Evolutionary conservation across 1,140 invertebrate species (phyloP).

Genomic region (Yoshiicerus persimilis): DNA sequence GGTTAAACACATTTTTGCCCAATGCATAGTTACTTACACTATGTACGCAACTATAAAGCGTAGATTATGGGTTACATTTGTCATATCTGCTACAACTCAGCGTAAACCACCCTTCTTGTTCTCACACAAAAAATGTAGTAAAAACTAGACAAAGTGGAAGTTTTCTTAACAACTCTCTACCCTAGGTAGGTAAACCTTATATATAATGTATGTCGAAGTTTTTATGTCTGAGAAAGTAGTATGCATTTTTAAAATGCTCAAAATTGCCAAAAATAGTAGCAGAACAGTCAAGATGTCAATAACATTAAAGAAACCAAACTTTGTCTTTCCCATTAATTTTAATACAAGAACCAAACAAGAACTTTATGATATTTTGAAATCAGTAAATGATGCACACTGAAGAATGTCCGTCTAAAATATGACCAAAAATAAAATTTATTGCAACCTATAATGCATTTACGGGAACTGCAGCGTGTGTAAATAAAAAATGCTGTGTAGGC

Average conservation of each 20-base stretch:
- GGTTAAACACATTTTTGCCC: neutral
- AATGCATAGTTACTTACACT: neutral
- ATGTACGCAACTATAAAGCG: neutral
- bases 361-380: neutral
- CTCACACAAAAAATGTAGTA: neutral
- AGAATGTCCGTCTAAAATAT: neutral
- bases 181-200: neutral
- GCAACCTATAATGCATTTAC: neutral
- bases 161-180: neutral
- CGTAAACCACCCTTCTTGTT: neutral
- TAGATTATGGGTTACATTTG: conserved; percentile 1
- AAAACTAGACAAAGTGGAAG: neutral
- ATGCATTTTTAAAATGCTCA: neutral
- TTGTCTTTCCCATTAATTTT: neutral
- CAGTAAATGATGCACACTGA: neutral
- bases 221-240: neutral
- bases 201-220: neutral
- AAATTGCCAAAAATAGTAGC: neutral
- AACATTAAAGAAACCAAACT: neutral
- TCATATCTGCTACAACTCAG: neutral
- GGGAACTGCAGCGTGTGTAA: neutral
- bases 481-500: neutral
- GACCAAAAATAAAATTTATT: neutral
- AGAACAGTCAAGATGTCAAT: neutral
- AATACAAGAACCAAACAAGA: neutral